Base-by-base conservation (phyloP, 2,888 invertebrate species). In the Lycaena phlaeas region DNA sequence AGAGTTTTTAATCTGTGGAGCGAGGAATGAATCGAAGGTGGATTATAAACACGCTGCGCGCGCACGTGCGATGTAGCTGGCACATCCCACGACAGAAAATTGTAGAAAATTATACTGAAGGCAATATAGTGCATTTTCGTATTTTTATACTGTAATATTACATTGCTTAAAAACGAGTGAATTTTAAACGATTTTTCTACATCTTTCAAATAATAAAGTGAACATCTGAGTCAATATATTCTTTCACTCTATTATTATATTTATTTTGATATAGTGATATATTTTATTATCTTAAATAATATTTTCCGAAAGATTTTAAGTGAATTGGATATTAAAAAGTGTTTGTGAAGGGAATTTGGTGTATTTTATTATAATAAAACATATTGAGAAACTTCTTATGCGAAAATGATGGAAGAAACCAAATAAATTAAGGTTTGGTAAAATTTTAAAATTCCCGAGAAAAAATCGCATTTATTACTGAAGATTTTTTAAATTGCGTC, bases 11-110 rank as follows among this genome's bases (percentile, higher is more conserved):
- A 22, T 14, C 34, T 34, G 34, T 22, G 22, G 22, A 1, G 14
- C 14, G 14, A 14, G 5, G 18, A 9, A 18, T 34, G 34, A 60
- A 69, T 72, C 68, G 74, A 68, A 68, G 45, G 25, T 26, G 62
- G 68, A 73, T 77, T 68, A 71, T 60, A 77, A 73, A 78, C 71
- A 76, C 31, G 49, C 1, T 81, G 81, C 81, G 81, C 79, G 81
- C 81, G 81, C 81, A 76, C 42, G 51, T 64, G 43, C 59, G 61
- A 63, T 54, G 61, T 62, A 57, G 18, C 44, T 34, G 15, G 27
- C 46, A 44, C 48, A 18, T 18, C 18, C 18, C 18, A 30, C 30
- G 30, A 30, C 9, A n/a, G n/a, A n/a, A n/a, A 7, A 9, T n/a
- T 10, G 30, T 34, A 9, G 34, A 30, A 30, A 25, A 25, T 12